A percentile compares a stretch with the other conserved stretches of the same genome.
phyloP scores from a whole-genome alignment of 2,888 invertebrate species.

The Cheilosia scutellata region DNA sequence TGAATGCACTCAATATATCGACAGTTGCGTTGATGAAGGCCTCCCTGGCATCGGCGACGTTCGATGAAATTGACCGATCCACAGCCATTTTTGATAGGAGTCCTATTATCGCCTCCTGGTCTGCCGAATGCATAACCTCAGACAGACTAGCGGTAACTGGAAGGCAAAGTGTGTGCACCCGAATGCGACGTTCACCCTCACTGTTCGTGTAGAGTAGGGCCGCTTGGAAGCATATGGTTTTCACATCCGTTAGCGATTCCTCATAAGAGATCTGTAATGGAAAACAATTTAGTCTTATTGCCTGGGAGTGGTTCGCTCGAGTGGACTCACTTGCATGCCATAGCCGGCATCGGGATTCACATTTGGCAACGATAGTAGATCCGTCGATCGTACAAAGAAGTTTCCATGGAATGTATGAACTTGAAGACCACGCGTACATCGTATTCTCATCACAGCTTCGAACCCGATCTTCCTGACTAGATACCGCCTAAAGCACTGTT shows the following conservation, averaged over 20 bases:
- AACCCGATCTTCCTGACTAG: conserved; percentile 98
- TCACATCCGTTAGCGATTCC: conserved; percentile 93
- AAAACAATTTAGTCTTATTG: background rate
- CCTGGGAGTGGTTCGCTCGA: background rate
- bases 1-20: conserved; percentile 93
- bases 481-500: conserved; percentile 92
- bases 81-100: conserved; percentile 99
- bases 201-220: conserved; percentile 98
- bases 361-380: conserved; percentile 97
- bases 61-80: conserved; percentile 94
- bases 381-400: conserved; percentile 99
- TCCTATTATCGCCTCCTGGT: conserved; percentile 96
- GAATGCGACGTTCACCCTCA: conserved; percentile 97
- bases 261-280: conserved; percentile 89
- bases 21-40: conserved; percentile 97
- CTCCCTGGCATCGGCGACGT: conserved; percentile 96
- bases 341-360: conserved; percentile 99
- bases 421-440: conserved; percentile 96
- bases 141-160: conserved; percentile 93
- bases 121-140: conserved; percentile 95
- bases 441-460: conserved; percentile 98
- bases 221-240: conserved; percentile 98
- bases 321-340: conserved; percentile 94
- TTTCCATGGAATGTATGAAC: conserved; percentile 99
- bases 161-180: conserved; percentile 98